phyloP scores from a whole-genome alignment of 2,113 vertebrate genomes.

The Xenus cinereus region DNA sequence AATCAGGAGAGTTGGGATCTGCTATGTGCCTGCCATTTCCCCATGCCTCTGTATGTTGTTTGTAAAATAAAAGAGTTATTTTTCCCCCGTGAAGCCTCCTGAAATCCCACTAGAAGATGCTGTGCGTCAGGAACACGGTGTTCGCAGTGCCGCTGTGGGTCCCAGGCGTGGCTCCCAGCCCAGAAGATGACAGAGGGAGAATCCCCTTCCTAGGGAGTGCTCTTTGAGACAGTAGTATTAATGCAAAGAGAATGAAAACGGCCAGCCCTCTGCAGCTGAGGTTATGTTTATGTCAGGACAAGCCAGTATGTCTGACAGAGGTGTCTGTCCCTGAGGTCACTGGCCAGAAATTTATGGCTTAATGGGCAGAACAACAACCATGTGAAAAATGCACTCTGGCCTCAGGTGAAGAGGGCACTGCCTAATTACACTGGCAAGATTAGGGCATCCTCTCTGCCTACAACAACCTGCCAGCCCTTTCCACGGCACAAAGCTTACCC shows the following conservation, averaged over 20 bases:
- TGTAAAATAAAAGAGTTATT: neutral
- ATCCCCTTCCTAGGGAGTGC: neutral
- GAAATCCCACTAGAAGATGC: neutral
- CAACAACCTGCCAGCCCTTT: neutral
- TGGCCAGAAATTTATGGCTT: neutral
- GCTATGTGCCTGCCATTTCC: neutral
- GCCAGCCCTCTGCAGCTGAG: neutral
- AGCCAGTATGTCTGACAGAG: rapidly evolving
- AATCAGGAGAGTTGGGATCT: neutral
- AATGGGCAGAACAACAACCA: rapidly evolving
- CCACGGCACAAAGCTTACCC: neutral
- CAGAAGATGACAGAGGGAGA: neutral
- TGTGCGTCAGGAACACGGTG: rapidly evolving
- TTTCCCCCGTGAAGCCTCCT: neutral
- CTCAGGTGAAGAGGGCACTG: neutral
- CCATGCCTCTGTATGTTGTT: neutral
- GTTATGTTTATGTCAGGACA: neutral
- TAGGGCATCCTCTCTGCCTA: neutral
- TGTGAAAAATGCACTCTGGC: neutral
- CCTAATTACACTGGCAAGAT: neutral
- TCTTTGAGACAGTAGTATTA: neutral
- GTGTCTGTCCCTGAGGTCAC: neutral
- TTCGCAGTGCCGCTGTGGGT: rapidly evolving
- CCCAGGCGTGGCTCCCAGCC: neutral
- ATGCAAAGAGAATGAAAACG: neutral